These are phyloP conservation scores for Trichomycterus rosablanca DNA, from an alignment of 2,113 vertebrate species.

Conservation along the genomic window DNA sequence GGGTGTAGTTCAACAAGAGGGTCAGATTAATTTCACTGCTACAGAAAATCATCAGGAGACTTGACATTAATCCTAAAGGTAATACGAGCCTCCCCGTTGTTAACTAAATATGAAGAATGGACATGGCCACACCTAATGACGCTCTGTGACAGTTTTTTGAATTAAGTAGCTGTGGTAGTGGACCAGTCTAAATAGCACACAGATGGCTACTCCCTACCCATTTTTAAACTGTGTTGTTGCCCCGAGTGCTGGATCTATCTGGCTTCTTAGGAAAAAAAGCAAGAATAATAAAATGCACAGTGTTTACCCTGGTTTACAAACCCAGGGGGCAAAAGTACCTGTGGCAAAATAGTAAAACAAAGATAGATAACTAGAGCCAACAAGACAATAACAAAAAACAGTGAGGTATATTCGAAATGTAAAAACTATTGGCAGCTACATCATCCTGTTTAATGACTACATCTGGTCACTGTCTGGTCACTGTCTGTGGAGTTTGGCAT, in stretches of 20 bases:
- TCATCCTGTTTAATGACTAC: too few species aligned
- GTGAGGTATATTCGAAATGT: too few species aligned
- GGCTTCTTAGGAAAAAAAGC: constrained; percentile 20
- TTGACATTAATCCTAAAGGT: constrained; percentile 75
- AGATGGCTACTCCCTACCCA: constrained; percentile 66
- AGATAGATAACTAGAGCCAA: not conserved
- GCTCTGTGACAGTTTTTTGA: constrained; percentile 68
- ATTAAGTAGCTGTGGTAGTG: constrained; percentile 67
- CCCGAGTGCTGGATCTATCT: constrained; percentile 54
- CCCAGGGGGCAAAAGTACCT: too few species aligned
- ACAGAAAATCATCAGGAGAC: constrained; percentile 53
- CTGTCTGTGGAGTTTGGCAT: too few species aligned
- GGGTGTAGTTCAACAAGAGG: constrained; percentile 60
- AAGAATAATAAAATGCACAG: constrained; percentile 10
- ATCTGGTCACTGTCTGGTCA: too few species aligned
- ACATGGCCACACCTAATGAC: constrained; percentile 68
- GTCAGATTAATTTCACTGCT: constrained; percentile 56
- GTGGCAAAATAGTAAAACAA: not conserved
- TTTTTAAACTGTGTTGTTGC: constrained; percentile 52
- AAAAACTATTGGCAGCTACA: too few species aligned
- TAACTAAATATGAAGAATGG: constrained; percentile 73
- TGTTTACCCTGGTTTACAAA: too few species aligned
- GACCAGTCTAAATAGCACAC: constrained; percentile 70
- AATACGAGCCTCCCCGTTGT: constrained; percentile 70
- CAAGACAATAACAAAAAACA: not conserved